Evolutionary conservation across 2,888 invertebrate genomes (phyloP).

Genomic region (Lutraria lutraria): DNA sequence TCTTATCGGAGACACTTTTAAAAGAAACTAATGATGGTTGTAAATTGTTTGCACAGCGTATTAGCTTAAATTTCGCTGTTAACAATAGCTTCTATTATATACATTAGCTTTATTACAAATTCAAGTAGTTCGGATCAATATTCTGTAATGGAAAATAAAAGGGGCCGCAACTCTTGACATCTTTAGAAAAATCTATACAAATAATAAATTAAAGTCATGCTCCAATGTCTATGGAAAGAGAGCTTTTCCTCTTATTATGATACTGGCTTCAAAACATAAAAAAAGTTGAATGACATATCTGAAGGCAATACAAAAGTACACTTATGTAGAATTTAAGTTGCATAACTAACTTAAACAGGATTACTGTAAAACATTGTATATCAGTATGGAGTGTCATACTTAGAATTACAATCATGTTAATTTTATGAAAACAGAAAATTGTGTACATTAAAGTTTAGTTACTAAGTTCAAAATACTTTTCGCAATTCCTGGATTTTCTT

Average conservation of each 20-base stretch:
- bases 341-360: background rate
- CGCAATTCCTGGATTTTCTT: too few relatives aligned
- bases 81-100: constrained; percentile 41
- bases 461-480: too few relatives aligned
- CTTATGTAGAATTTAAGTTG: background rate
- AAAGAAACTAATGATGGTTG: constrained; percentile 39
- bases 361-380: background rate
- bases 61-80: constrained; percentile 43
- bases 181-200: background rate
- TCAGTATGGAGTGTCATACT: background rate
- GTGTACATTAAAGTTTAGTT: too few relatives aligned
- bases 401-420: background rate
- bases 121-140: constrained; percentile 11
- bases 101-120: constrained; percentile 22
- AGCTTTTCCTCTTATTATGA: background rate
- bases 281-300: constrained; percentile 1
- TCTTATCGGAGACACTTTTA: constrained; percentile 50
- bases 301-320: background rate
- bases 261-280: background rate
- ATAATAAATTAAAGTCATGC: background rate
- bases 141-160: background rate
- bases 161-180: constrained; percentile 29
- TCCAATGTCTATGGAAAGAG: background rate
- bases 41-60: constrained; percentile 48
- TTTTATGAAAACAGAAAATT: background rate